A percentile compares a stretch with the other conserved stretches of the same genome.
Conservation (phyloP, 37 sponge, comb jelly and placozoan species). For the Aplysina aerophoba region DNA sequence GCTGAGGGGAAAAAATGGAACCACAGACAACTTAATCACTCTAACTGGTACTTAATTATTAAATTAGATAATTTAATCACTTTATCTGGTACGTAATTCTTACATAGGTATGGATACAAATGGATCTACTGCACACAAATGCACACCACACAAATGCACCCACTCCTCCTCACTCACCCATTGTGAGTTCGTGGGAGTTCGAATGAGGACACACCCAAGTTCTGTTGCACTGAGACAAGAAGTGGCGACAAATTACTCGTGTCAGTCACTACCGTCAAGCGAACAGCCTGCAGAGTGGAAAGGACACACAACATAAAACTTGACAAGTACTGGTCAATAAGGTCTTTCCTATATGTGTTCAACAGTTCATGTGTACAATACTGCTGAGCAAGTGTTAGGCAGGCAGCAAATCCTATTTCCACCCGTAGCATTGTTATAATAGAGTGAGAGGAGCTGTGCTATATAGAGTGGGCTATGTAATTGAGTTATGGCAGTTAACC, state of each 20-base stretch:
- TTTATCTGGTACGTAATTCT: too few relatives aligned
- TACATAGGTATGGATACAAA: too few relatives aligned
- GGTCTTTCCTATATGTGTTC: neutral
- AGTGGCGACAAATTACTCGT: neutral
- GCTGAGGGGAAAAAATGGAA: neutral
- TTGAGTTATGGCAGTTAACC: too few relatives aligned
- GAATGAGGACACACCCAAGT: neutral
- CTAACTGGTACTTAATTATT: too few relatives aligned
- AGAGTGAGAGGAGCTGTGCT: too few relatives aligned
- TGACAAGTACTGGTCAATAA: neutral
- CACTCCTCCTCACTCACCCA: neutral
- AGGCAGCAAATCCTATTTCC: too few relatives aligned
- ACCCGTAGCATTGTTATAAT: too few relatives aligned
- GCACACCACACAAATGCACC: conserved; percentile 27
- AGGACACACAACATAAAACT: neutral
- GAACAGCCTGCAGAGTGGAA: neutral
- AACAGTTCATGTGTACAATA: too few relatives aligned
- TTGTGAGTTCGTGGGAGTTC: neutral
- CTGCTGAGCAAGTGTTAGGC: too few relatives aligned
- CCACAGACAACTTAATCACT: too few relatives aligned
- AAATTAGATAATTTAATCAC: too few relatives aligned
- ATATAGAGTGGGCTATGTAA: too few relatives aligned
- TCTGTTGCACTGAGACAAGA: neutral
- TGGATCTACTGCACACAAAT: conserved; percentile 35
- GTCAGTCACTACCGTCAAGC: neutral